A percentile compares a stretch with the other conserved stretches of the same genome.
These are phyloP conservation scores for Eucidaris tribuloides DNA, from an alignment of 35 echinoderm and acorn worm species.

Conservation along the genomic window DNA sequence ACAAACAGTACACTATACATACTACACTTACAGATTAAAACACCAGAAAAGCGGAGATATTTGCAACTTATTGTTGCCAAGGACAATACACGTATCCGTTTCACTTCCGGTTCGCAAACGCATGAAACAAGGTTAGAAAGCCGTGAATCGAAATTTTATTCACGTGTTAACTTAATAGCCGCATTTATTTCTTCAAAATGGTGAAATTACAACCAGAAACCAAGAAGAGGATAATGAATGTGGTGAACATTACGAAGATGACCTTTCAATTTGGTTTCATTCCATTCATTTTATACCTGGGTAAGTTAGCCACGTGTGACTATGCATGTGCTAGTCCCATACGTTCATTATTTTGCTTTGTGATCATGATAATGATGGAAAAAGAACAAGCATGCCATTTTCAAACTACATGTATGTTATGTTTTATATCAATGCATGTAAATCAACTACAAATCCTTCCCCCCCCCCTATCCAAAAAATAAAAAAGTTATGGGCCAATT, in stretches of 20 bases:
- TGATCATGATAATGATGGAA: not conserved
- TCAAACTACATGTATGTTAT: not conserved
- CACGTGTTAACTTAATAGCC: not conserved
- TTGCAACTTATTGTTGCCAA: not conserved
- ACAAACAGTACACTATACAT: not conserved
- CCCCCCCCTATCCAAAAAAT: too few relatives aligned
- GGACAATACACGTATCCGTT: too few relatives aligned
- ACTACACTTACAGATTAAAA: too few relatives aligned
- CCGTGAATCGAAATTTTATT: not conserved
- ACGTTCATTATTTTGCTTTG: not conserved
- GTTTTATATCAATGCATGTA: not conserved
- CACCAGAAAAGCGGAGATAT: not conserved
- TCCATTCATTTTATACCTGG: constrained; percentile 89
- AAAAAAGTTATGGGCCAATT: too few relatives aligned
- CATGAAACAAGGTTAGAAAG: too few relatives aligned
- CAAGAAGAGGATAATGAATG: constrained; percentile 74
- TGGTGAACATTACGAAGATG: constrained; percentile 69
- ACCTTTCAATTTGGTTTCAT: constrained; percentile 89
- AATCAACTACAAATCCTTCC: too few relatives aligned
- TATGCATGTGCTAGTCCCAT: not conserved
- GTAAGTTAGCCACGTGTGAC: constrained; percentile 31
- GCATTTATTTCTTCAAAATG: constrained; percentile 1
- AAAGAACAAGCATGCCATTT: not conserved
- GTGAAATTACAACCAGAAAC: constrained; percentile 83
- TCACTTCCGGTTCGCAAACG: too few relatives aligned